phyloP scores from a whole-genome alignment of 2,113 vertebrate genomes.

The Eulemur rufifrons region DNA sequence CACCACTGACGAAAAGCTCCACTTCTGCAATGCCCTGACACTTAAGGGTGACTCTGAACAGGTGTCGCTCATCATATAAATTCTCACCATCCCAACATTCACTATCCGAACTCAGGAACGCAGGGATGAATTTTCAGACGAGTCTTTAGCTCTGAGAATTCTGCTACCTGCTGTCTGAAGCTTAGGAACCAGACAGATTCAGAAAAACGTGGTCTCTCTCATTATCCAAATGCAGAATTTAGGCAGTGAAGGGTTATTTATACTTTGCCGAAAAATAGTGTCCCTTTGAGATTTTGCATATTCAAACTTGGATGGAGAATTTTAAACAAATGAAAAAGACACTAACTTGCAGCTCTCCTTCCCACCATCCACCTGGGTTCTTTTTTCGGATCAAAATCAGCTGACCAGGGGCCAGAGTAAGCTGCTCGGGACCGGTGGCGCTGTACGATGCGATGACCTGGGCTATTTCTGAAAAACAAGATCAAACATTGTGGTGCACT shows the following conservation, averaged over 20 bases:
- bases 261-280: not conserved
- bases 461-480: slow-evolving; percentile 92
- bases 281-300: not conserved
- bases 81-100: not conserved
- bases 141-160: not conserved
- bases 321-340: not conserved
- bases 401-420: slow-evolving; percentile 97
- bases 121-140: not conserved
- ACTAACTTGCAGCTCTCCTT: slow-evolving; percentile 97
- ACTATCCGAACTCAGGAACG: not conserved
- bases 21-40: rapidly evolving
- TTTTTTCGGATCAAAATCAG: slow-evolving; percentile 98
- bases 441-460: slow-evolving; percentile 97
- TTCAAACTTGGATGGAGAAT: rapidly evolving
- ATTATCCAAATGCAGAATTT: rapidly evolving
- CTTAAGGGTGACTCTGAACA: rapidly evolving
- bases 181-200: not conserved
- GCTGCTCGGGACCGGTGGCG: slow-evolving; percentile 96
- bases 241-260: not conserved
- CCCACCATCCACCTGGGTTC: slow-evolving; percentile 99
- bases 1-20: rapidly evolving
- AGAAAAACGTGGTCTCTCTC: not conserved
- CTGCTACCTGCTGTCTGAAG: not conserved
- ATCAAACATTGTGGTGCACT: not conserved
- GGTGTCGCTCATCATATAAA: rapidly evolving